Evolutionary conservation across 2,113 vertebrate species (phyloP), one percentile per base, ranked within the genome.

Genomic region (Pyxicephalus adspersus): DNA sequence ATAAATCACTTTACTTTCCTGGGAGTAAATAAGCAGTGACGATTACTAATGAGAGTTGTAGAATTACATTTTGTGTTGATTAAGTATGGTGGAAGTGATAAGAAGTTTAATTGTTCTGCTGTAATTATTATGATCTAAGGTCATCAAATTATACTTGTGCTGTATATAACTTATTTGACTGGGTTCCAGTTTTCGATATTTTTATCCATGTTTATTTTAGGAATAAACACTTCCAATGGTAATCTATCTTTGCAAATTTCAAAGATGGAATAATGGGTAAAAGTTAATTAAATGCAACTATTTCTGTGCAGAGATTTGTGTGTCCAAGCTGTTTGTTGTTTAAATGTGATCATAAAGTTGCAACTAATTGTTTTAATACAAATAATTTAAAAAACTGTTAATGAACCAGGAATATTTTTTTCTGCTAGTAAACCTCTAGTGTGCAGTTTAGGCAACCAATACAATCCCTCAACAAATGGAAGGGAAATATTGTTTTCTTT

Each of bases 401-500:
- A 73, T 81, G 58, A 54, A 54, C 25, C 57, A 31, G 45, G 57
- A 23, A 64, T 54, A 81, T 73, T 71, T 8, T n/a, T n/a, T 64
- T 73, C 45, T 64, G 51, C 4, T 34, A 34, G 64, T 64, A 38
- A 72, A 26, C 67, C 58, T 63, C 78, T 26, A 64, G 45, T 81
- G 57, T 20, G 38, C 45, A 64, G 45, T 74, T 64, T 45, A 74
- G 52, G 52, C 28, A 57, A 2, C 26, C 51, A 50, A 19, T 38
- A 29, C 70, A 26, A 74, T 58, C 28, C 19, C 50, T 65, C 26
- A 58, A 34, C 75, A 75, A 82, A 75, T 38, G 52, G 18, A 75
- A 81, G n/a, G 51, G 34, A 82, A 63, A 66, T 66, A 74, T 81
- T 65, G 70, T 74, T 86, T 84, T 83, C 61, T 20, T 23, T n/a